phyloP scores from a whole-genome alignment of 2,888 invertebrate species.

The Platycheirus rosarum region DNA sequence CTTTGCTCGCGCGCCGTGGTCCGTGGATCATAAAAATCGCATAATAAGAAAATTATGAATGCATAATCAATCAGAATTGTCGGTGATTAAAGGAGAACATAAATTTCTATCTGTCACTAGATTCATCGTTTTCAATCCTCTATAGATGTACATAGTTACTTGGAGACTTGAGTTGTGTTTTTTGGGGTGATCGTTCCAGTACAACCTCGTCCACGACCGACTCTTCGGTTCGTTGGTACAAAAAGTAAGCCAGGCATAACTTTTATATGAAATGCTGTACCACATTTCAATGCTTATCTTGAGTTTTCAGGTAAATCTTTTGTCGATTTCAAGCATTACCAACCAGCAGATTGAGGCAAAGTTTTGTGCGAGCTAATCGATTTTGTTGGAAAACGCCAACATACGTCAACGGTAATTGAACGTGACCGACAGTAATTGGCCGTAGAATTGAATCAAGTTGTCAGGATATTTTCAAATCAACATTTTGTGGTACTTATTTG shows the following conservation, averaged over 20 bases:
- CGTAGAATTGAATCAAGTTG: constrained; percentile 72
- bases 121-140: constrained; percentile 62
- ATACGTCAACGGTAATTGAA: constrained; percentile 68
- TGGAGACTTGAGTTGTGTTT: constrained; percentile 30
- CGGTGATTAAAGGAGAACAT: constrained; percentile 77
- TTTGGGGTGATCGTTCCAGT: constrained; percentile 15
- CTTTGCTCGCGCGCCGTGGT: constrained; percentile 19
- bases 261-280: constrained; percentile 29
- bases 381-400: constrained; percentile 63
- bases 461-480: constrained; percentile 62
- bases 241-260: constrained; percentile 16
- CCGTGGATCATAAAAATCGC: constrained; percentile 74
- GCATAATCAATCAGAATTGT: constrained; percentile 77
- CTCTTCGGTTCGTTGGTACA: no score
- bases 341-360: constrained; percentile 57
- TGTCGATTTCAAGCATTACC: constrained; percentile 20
- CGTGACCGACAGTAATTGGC: constrained; percentile 74
- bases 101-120: constrained; percentile 76
- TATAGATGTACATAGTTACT: constrained; percentile 42
- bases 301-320: constrained; percentile 36
- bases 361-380: constrained; percentile 65
- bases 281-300: constrained; percentile 43
- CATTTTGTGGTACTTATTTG: constrained; percentile 58
- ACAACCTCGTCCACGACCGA: not conserved
- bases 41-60: constrained; percentile 76